A percentile compares a stretch with the other conserved stretches of the same genome.
These are phyloP conservation scores for Drosophila ezoana DNA, from an alignment of 2,888 invertebrate genomes.

Conservation along the genomic window DNA sequence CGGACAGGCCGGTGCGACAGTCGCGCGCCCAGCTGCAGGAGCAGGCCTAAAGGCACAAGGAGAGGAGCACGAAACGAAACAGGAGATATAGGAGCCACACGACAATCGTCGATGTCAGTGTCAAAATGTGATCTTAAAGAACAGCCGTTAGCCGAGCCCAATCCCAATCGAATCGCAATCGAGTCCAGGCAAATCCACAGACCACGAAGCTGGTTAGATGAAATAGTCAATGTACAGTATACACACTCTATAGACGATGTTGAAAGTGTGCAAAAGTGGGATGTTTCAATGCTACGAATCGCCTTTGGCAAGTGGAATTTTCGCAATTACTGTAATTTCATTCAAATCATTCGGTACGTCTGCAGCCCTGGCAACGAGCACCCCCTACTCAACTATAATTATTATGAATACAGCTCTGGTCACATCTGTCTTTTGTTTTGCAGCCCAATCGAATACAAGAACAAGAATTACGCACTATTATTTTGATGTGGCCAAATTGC, in stretches of 20 bases:
- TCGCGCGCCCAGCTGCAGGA: constrained; percentile 61
- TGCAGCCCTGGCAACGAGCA: constrained; percentile 25
- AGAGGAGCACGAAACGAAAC: too few relatives aligned
- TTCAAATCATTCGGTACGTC: constrained; percentile 1
- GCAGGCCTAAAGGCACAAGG: constrained; percentile 80
- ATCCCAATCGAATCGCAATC: not conserved
- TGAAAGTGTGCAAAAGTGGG: too few relatives aligned
- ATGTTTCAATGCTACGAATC: too few relatives aligned
- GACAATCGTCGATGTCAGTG: constrained; percentile 84
- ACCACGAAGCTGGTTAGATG: constrained; percentile 5
- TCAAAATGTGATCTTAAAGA: constrained; percentile 87
- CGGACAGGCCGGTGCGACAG: constrained; percentile 67
- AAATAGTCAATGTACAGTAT: constrained; percentile 8
- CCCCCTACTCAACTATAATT: constrained; percentile 22
- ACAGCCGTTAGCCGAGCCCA: not conserved
- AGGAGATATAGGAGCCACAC: not conserved
- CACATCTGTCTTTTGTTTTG: constrained; percentile 30
- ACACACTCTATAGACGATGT: too few relatives aligned
- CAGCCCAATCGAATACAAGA: constrained; percentile 14
- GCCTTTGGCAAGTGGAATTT: too few relatives aligned
- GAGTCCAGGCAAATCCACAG: not conserved
- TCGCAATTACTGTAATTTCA: not conserved
- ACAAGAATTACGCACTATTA: constrained; percentile 7
- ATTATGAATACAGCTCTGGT: constrained; percentile 33
- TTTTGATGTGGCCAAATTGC: not conserved